Conservation (phyloP, 2,888 invertebrate genomes). For the Heliconius hortense region DNA sequence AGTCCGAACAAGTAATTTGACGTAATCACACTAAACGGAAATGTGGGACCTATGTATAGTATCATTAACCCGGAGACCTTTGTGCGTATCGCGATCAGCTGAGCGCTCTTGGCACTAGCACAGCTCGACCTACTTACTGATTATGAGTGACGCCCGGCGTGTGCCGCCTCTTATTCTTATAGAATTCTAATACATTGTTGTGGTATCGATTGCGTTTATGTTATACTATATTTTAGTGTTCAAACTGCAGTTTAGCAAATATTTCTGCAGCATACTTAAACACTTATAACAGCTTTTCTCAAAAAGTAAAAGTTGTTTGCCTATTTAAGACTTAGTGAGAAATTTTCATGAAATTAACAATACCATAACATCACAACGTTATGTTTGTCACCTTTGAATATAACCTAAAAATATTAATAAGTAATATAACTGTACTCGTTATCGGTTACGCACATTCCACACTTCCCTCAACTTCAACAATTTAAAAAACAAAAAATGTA, state of each 20-base stretch:
- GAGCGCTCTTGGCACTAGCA: constrained; percentile 54
- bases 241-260: too few relatives aligned
- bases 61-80: constrained; percentile 76
- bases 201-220: background rate
- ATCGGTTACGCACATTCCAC: background rate
- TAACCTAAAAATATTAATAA: background rate
- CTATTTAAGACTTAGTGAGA: background rate
- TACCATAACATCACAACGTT: too few relatives aligned
- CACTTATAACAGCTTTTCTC: background rate
- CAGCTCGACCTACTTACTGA: constrained; percentile 50
- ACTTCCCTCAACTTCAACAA: background rate
- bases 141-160: constrained; percentile 36
- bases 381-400: background rate
- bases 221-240: background rate
- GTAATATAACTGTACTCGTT: background rate
- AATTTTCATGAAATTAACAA: background rate
- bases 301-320: background rate
- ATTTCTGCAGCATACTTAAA: background rate
- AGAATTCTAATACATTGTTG: background rate
- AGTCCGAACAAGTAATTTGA: background rate
- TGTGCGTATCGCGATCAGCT: constrained; percentile 71
- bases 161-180: constrained; percentile 16
- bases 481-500: background rate
- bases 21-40: constrained; percentile 29
- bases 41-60: constrained; percentile 39